A percentile compares a stretch with the other conserved stretches of the same genome.
phyloP scores from a whole-genome alignment of 2,113 vertebrate species.

The Solenodon paradoxus region DNA sequence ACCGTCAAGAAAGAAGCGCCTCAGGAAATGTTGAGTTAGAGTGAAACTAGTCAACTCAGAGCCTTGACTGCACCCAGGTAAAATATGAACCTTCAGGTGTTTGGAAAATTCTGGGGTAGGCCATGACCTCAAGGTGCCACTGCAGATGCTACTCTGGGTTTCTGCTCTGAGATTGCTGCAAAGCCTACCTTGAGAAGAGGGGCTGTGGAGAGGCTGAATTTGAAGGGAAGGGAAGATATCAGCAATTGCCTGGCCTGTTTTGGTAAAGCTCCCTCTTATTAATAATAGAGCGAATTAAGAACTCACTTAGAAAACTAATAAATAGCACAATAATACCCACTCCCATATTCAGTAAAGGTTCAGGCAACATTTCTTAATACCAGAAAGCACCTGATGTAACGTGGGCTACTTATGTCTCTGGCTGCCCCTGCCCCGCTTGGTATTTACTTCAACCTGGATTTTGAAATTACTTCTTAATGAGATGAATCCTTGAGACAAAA shows the following conservation, averaged over 20 bases:
- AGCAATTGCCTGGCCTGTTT: not conserved
- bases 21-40: not conserved
- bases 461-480: not conserved
- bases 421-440: not conserved
- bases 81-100: not conserved
- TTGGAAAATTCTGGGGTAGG: not conserved
- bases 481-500: not conserved
- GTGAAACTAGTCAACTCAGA: not conserved
- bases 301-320: not conserved
- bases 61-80: not conserved
- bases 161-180: not conserved
- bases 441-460: not conserved
- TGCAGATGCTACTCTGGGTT: not conserved
- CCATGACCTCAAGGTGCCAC: not conserved
- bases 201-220: not conserved
- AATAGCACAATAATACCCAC: not conserved
- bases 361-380: not conserved
- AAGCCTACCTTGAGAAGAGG: not conserved
- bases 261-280: not conserved
- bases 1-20: not conserved
- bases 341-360: not conserved
- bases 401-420: not conserved
- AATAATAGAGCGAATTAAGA: not conserved
- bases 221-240: not conserved
- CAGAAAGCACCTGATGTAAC: not conserved